These are phyloP conservation scores for Silurus asotus DNA, from an alignment of 2,113 vertebrate genomes.

Conservation along the genomic window DNA sequence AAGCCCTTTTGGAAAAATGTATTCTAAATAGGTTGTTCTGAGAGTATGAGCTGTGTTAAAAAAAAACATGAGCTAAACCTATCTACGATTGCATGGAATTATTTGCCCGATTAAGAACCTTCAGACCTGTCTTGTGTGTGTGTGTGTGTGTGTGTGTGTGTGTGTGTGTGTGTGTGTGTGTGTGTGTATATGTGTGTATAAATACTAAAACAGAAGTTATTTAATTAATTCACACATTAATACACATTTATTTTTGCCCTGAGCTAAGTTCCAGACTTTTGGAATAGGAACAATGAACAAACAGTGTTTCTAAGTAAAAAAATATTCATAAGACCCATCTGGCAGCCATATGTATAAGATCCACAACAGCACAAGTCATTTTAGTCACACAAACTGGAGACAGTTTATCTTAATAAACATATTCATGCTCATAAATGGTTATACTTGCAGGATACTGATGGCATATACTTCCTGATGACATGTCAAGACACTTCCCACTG, in stretches of 20 bases:
- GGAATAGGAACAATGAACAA: conserved; percentile 47
- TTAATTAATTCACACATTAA: conserved; percentile 23
- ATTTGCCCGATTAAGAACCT: not conserved
- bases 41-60: not conserved
- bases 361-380: conserved; percentile 22
- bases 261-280: conserved; percentile 31
- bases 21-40: not conserved
- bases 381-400: conserved; percentile 14
- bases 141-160: not conserved
- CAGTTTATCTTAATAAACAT: conserved; percentile 20
- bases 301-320: conserved; percentile 27
- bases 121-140: conserved; percentile 19
- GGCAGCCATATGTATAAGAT: not conserved
- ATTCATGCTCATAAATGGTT: conserved; percentile 7
- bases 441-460: not conserved
- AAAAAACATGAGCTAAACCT: not conserved
- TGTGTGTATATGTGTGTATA: conserved; percentile 18
- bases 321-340: not conserved
- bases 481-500: not conserved
- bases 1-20: not conserved
- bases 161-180: conserved; percentile 9
- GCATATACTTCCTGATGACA: not conserved
- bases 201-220: not conserved
- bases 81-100: not conserved
- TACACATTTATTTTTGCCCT: conserved; percentile 50